Conservation (phyloP, 2,888 invertebrate species). For the Cosmia pyralina region DNA sequence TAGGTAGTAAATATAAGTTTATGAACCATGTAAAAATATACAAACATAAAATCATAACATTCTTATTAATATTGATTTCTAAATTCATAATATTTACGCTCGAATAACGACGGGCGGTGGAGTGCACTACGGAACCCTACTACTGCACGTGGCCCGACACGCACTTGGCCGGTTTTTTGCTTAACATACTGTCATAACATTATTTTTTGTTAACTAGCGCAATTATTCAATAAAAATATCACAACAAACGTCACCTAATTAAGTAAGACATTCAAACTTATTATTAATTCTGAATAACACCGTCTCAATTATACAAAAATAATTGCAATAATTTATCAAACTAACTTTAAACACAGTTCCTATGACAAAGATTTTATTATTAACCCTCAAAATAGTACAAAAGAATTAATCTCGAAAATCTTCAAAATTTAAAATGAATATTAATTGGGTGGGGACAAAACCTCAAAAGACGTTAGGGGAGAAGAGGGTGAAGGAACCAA, state of each 20-base stretch:
- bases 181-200: background rate
- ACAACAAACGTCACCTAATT: constrained; percentile 32
- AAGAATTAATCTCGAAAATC: constrained; percentile 86
- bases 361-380: constrained; percentile 79
- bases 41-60: too few relatives aligned
- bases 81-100: too few relatives aligned
- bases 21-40: too few relatives aligned
- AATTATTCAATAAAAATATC: constrained; percentile 37
- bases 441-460: constrained; percentile 75
- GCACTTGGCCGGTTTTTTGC: too few relatives aligned
- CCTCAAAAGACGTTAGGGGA: constrained; percentile 69
- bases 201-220: background rate
- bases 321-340: constrained; percentile 80
- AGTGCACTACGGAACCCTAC: too few relatives aligned
- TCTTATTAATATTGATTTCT: too few relatives aligned
- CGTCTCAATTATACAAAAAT: constrained; percentile 71
- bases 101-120: too few relatives aligned
- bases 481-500: constrained; percentile 39
- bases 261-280: constrained; percentile 53
- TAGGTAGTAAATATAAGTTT: too few relatives aligned
- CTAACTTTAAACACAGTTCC: constrained; percentile 76
- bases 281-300: constrained; percentile 56
- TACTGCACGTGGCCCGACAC: too few relatives aligned
- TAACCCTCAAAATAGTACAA: constrained; percentile 81
- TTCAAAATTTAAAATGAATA: constrained; percentile 74